Base-by-base conservation (phyloP, 2,797 vertebrate species). In the Anas georgica region DNA sequence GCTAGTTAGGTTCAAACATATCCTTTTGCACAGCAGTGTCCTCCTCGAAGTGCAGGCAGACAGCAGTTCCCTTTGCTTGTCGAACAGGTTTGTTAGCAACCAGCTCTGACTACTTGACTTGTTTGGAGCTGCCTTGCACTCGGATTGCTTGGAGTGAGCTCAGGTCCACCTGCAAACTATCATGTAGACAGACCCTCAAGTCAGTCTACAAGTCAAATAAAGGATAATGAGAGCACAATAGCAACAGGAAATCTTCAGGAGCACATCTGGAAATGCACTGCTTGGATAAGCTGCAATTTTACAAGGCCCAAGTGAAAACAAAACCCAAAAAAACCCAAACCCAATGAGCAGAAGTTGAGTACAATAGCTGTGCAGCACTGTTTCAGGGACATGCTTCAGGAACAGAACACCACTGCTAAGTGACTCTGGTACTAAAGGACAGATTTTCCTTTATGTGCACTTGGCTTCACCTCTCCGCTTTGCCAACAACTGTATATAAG, bases 221-320 rank as follows among this genome's bases (percentile, higher is more conserved):
- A 33, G 31, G 41, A 16, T 50, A 82, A 23, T 8, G n/a, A 76
- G 41, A 78, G 28, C 62, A 55, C 2, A 12, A 90, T 81, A 77
- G 46, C n/a, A 66, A 56, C 3, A 80, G 37, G 66, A 79, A 90
- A 50, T 52, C 25, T 64, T 80, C 69, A 83, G 76, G 26, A 87
- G 48, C 55, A 55, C 59, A 76, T 76, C 70, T 94, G 92, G 81
- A 90, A 91, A 77, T 83, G 50, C 74, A 81, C 26, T 80, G 35
- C 37, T 76, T 77, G 21, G 58, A 60, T 45, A 83, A 35, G 50
- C 29, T 80, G 52, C 28, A 63, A 46, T 50, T 73, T 35, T 33
- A 64, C 55, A 80, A 69, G 4, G 17, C 52, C 41, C 37, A 73
- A 80, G 21, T 23, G 0, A n/a, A 41, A 67, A 45, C 17, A 50